Evolutionary conservation across 2,797 vertebrate species (phyloP), one percentile per base, ranked within the genome.

Genomic region (Anas capensis): DNA sequence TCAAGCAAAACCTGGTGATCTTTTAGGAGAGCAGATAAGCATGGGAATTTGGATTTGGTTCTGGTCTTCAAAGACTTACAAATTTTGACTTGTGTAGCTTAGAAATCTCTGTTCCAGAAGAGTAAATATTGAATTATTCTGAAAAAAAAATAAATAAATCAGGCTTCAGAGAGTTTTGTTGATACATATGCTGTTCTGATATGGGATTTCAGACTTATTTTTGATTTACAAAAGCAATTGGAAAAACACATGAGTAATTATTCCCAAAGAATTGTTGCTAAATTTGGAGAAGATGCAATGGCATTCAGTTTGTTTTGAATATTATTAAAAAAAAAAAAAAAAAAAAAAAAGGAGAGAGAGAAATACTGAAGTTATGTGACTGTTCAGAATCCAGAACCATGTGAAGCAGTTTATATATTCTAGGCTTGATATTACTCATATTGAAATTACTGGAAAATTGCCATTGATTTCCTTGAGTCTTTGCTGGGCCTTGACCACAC

Each of bases 161-260:
- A 78, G 51, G 29, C 54, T 93, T 91, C 75, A 68, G 71, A 85
- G 18, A 69, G 8, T 36, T 85, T 75, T 7, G 5, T 9, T 23
- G 40, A 48, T 58, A 80, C 33, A 7, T 36, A 38, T 54, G 48
- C 40, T 87, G 34, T 54, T 85, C 77, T 72, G 56, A 73, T 70
- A 44, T 8, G 88, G 88, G 40, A 93, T 79, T 92, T 90, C 69
- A 92, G 58, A 44, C 27, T 86, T 80, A 40, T 40, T 85, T 87
- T 53, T 86, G 31, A 44, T 92, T 92, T 78, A 76, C 54, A 84
- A 92, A 83, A 71, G 29, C 51, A 91, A 72, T 60, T 87, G 42
- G 42, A 88, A 91, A 94, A 93, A 14, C 34, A 83, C 27, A 75
- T 31, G 40, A 87, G 26, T 82, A 91, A 92, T 87, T 89, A 65